Evolutionary conservation across 2,113 vertebrate genomes (phyloP), one percentile per base, ranked within the genome.

Genomic region (Chaetodon auriga): DNA sequence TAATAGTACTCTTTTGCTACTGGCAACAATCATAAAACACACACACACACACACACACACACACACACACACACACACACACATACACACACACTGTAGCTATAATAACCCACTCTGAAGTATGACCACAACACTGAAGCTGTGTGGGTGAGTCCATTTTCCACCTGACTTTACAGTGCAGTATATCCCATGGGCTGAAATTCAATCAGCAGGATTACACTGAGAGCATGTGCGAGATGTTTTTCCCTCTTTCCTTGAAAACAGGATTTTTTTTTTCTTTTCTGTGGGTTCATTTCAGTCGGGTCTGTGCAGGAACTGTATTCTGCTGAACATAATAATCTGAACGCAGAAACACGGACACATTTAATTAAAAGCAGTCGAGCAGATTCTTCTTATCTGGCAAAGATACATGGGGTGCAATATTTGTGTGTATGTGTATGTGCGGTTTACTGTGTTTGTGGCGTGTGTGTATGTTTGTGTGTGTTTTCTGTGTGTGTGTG

Each of bases 121-220:
- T 77, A 81, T 54, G 55, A 80, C 81, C 68, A n/a, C 57, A 78
- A 45, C 16, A 36, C 1, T 71, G 69, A 75, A 49, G 62, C 66
- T 6, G 25, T 41, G 68, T 58, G 41, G 5, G 12, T 0, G 43
- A 87, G 80, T 87, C 81, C 71, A 82, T 92, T 91, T 90, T 91
- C 81, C 70, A 70, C 48, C 82, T 65, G 86, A 88, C 61, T 76
- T 83, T 82, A 77, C 58, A 7, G 38, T 46, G 57, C 35, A 55
- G 21, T 70, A 54, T 10, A 35, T 90, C 90, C 83, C 85, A 64
- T 2, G 63, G 81, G 83, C 58, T 51, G 45, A 16, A 90, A 82
- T 87, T 65, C 85, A 90, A 89, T 93, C 82, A 81, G 69, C 64
- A 57, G 75, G 62, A 49, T 89, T 48, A 75, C 63, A 85, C n/a